A percentile compares a stretch with the other conserved stretches of the same genome.
Evolutionary conservation across 1,140 invertebrate genomes (phyloP).

Genomic region (Eueides isabella): DNA sequence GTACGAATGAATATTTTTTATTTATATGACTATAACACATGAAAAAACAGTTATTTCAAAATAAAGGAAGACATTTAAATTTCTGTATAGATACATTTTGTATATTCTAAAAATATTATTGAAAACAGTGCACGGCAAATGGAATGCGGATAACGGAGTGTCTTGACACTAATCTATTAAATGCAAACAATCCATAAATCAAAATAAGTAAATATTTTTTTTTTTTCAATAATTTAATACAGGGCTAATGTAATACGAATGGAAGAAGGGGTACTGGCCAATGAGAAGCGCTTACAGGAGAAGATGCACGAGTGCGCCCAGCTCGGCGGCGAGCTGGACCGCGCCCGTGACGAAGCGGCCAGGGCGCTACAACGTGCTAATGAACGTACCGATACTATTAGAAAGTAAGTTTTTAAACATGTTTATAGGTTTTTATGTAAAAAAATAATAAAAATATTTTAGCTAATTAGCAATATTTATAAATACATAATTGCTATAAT

Average conservation of each 20-base stretch:
- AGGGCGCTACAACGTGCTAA: constrained; percentile 87
- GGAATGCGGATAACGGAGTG: background rate
- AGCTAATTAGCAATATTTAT: background rate
- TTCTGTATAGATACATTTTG: no score
- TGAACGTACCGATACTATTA: constrained; percentile 84
- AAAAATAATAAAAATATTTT: no score
- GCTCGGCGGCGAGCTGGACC: constrained; percentile 86
- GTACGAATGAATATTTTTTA: no score
- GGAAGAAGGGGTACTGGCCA: constrained; percentile 81
- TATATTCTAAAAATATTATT: no score
- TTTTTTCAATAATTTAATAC: background rate
- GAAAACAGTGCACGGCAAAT: no score
- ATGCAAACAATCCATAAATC: no score
- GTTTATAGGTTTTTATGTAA: background rate
- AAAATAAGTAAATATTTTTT: background rate
- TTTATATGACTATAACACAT: no score
- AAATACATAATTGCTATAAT: background rate
- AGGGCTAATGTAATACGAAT: constrained; percentile 59
- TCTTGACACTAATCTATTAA: no score
- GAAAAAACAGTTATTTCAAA: no score
- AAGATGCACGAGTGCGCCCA: constrained; percentile 84
- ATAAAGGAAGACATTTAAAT: no score
- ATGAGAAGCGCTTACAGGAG: constrained; percentile 79
- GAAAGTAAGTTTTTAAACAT: constrained; percentile 52
- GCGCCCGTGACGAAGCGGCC: constrained; percentile 87